Conservation (phyloP, 2,797 vertebrate genomes). For the Trachops cirrhosus region DNA sequence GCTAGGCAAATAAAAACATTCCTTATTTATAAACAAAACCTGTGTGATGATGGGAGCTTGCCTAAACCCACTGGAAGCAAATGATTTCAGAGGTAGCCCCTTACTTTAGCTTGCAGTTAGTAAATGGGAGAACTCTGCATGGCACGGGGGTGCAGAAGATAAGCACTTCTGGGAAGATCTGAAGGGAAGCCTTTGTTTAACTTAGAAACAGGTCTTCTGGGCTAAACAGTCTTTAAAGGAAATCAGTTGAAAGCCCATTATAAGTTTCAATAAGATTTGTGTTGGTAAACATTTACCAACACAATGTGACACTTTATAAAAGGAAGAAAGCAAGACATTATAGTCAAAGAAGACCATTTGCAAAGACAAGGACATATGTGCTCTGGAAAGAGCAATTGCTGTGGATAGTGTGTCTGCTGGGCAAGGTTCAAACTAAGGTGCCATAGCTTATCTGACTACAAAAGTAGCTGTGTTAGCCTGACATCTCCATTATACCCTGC, state of each 20-base stretch:
- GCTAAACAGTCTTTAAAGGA: background rate
- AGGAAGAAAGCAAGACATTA: background rate
- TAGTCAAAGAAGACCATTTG: background rate
- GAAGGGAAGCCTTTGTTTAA: background rate
- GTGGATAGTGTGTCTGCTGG: background rate
- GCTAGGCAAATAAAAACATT: background rate
- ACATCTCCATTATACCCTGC: background rate
- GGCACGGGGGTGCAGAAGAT: background rate
- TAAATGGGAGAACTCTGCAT: background rate
- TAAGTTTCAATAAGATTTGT: background rate
- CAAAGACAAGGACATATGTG: background rate
- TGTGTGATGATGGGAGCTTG: background rate
- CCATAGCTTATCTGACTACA: background rate
- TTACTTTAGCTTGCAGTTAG: background rate
- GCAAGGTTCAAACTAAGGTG: background rate
- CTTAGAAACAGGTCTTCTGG: background rate
- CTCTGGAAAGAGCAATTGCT: background rate
- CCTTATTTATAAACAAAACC: conserved; percentile 7
- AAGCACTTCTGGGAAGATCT: background rate
- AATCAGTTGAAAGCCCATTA: background rate
- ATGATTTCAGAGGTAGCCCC: background rate
- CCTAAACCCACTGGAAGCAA: background rate
- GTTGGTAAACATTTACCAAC: background rate
- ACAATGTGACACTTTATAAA: background rate
- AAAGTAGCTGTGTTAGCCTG: background rate